A percentile compares a stretch with the other conserved stretches of the same genome.
Evolutionary conservation across 2,113 vertebrate species (phyloP).

Genomic region (Aythya baeri): DNA sequence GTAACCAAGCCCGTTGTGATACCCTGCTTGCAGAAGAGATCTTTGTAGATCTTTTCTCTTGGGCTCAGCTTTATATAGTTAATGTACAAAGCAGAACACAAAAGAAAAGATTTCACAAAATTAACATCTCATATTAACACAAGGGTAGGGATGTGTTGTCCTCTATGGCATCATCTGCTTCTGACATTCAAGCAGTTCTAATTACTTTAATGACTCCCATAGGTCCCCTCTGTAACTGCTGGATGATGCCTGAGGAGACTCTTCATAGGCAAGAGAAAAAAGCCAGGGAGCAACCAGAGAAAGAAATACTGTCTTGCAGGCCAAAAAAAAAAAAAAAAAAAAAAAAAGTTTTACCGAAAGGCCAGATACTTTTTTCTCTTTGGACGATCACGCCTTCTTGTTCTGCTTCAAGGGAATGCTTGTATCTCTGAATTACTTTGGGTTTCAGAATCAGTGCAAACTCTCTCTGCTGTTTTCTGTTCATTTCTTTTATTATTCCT

Average conservation of each 20-base stretch:
- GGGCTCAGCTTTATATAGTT: background rate
- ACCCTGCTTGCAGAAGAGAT: background rate
- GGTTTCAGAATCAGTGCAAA: background rate
- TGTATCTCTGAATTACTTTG: background rate
- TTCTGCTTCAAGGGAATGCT: background rate
- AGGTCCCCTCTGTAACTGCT: constrained; percentile 10
- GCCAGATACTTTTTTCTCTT: background rate
- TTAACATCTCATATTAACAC: constrained; percentile 35
- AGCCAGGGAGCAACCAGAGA: constrained; percentile 2
- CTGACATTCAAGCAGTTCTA: constrained; percentile 43
- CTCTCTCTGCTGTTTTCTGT: background rate
- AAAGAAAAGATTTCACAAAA: constrained; percentile 17
- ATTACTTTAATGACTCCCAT: constrained; percentile 58
- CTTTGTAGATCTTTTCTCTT: constrained; percentile 5
- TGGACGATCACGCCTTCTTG: background rate
- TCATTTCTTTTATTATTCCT: background rate
- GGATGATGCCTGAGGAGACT: constrained; percentile 39
- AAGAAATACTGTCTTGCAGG: background rate
- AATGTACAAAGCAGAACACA: constrained; percentile 10
- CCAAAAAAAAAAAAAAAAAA: background rate
- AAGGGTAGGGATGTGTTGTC: constrained; percentile 32
- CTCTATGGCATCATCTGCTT: constrained; percentile 50
- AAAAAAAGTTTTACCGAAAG: background rate
- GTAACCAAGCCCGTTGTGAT: background rate
- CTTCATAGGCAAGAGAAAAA: constrained; percentile 10